Base-by-base conservation (phyloP, 2,113 vertebrate genomes). In the Procapra przewalskii region DNA sequence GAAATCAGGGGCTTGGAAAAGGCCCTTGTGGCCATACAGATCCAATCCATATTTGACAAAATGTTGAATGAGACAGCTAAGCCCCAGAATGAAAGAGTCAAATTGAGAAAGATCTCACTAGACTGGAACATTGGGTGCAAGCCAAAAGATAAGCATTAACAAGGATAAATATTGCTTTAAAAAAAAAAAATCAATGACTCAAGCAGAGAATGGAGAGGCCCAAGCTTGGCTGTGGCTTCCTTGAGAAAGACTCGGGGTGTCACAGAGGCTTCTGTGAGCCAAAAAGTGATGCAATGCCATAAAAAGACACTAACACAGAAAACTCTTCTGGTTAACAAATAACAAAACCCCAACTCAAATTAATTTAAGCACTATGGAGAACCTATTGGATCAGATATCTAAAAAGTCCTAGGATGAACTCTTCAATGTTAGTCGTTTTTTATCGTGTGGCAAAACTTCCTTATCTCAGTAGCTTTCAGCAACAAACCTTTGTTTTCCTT, bases 131-230 rank as follows among this genome's bases (percentile, higher is more conserved):
- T 4, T 88, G 64, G 54, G 6, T 50, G 25, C 12, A 83, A 88
- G 84, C 87, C 92, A 95, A 88, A 94, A 92, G 90, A 96, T 55
- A 40, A 85, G 14, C 10, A 7, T 81, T 94, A 88, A 40, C 55
- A 83, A 13, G 75, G 67, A 62, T 96, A 96, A 95, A 97, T 91
- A 84, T 33, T 83, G n/a, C 80, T 40, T 91, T 91, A 25, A 13
- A 90, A 85, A 96, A n/a, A n/a, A 97, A 97, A 96, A 96, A 91
- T 96, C 81, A 57, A 2, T 52, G 64, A 23, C 45, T 96, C 54
- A 48, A 14, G 43, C 21, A 95, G 48, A 86, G 54, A 90, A 64
- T 43, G 7, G 12, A 52, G 43, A 77, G 7, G 13, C 67, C 48
- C 5, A 17, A 19, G 52, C 11, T 62, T 92, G 71, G 87, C 86